Conservation (phyloP, 2,797 vertebrate genomes). For the Picus viridis region DNA sequence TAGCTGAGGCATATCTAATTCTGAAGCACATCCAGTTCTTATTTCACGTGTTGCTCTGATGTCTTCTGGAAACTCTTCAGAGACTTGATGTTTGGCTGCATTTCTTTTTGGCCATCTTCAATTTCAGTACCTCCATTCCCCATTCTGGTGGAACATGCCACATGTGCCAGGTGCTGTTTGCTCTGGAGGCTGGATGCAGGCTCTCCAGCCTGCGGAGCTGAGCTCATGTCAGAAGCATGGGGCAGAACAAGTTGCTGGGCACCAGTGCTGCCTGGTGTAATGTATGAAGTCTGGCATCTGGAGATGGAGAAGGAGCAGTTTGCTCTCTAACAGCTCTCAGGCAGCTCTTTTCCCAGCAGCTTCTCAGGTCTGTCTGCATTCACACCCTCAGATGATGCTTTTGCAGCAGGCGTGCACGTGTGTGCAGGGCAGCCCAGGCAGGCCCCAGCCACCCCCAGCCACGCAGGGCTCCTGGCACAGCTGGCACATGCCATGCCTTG, state of each 20-base stretch:
- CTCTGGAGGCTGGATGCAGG: not conserved
- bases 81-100: not conserved
- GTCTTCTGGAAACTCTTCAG: not conserved
- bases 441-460: not conserved
- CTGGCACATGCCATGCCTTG: rapidly evolving
- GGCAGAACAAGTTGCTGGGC: rapidly evolving
- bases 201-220: not conserved
- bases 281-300: rapidly evolving
- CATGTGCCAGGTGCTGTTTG: not conserved
- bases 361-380: not conserved
- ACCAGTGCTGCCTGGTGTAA: not conserved
- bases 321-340: not conserved
- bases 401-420: rapidly evolving
- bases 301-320: not conserved
- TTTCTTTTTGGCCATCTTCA: not conserved
- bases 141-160: not conserved
- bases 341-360: not conserved
- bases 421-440: rapidly evolving
- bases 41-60: not conserved
- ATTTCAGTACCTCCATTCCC: not conserved
- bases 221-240: rapidly evolving
- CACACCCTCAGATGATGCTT: rapidly evolving
- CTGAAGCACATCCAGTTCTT: not conserved
- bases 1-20: not conserved
- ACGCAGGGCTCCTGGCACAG: rapidly evolving